These are phyloP conservation scores for Linnaemya vulpina DNA, from an alignment of 2,888 invertebrate species.

Conservation along the genomic window DNA sequence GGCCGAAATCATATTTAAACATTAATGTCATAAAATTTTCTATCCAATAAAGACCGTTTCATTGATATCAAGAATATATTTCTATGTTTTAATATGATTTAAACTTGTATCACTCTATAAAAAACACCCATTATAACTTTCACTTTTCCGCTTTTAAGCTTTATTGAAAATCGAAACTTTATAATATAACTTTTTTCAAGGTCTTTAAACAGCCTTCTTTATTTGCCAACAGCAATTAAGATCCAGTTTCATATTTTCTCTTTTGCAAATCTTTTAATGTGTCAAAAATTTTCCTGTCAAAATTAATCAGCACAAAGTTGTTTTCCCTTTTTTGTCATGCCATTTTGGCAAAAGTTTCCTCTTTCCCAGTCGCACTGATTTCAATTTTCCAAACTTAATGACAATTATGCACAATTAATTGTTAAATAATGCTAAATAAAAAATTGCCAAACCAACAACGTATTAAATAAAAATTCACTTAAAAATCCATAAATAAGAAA, in stretches of 20 bases:
- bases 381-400: conserved; percentile 33
- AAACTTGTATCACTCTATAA: too few relatives aligned
- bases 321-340: background rate
- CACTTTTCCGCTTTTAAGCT: too few relatives aligned
- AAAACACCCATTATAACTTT: too few relatives aligned
- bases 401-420: conserved; percentile 77
- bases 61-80: too few relatives aligned
- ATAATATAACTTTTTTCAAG: too few relatives aligned
- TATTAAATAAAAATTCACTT: conserved; percentile 60
- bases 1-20: too few relatives aligned
- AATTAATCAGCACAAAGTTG: conserved; percentile 27
- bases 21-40: too few relatives aligned
- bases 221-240: too few relatives aligned
- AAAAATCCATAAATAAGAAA: conserved; percentile 63
- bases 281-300: conserved; percentile 1
- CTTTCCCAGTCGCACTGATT: background rate
- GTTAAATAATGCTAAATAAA: conserved; percentile 77
- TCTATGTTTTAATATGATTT: too few relatives aligned
- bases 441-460: conserved; percentile 38
- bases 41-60: too few relatives aligned
- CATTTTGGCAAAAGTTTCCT: background rate
- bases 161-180: too few relatives aligned
- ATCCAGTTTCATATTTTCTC: background rate
- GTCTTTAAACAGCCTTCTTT: too few relatives aligned
- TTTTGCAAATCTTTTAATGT: background rate